Evolutionary conservation across 23 tunicate genomes (phyloP).

Genomic region (Styela plicata): DNA sequence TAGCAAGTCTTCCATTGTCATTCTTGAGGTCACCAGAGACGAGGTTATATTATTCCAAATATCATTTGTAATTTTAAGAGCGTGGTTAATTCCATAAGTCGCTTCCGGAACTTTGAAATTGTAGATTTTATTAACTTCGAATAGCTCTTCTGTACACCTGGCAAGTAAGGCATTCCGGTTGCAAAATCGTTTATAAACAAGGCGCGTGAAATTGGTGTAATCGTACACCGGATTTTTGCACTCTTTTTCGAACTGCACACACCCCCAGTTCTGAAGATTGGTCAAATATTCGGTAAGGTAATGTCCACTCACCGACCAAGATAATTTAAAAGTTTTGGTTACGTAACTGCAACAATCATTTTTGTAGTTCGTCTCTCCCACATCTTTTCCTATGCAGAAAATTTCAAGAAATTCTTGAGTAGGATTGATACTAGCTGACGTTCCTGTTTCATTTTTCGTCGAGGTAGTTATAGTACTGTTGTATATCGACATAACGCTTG

Average conservation of each 20-base stretch:
- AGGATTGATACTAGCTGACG: not conserved
- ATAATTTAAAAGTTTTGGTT: not conserved
- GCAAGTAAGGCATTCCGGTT: conserved; percentile 14
- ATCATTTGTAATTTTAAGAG: not conserved
- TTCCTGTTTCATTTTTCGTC: not conserved
- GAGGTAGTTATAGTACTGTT: not conserved
- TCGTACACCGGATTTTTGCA: conserved; percentile 31
- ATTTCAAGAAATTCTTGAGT: not conserved
- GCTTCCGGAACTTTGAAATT: not conserved
- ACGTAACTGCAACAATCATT: conserved; percentile 21
- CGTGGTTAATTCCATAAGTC: not conserved
- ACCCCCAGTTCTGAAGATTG: conserved; percentile 46
- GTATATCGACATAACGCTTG: not conserved
- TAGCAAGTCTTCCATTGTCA: conserved; percentile 18
- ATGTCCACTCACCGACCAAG: conserved; percentile 33
- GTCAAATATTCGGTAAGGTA: conserved; percentile 41
- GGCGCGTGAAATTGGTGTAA: conserved; percentile 34
- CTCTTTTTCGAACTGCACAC: conserved; percentile 60
- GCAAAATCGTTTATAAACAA: conserved; percentile 57
- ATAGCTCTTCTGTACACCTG: conserved; percentile 13
- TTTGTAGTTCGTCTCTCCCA: not conserved
- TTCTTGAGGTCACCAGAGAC: not conserved
- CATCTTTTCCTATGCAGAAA: not conserved
- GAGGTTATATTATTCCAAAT: not conserved
- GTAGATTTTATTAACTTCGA: not conserved